Evolutionary conservation across 2,888 invertebrate species (phyloP).

Genomic region (Pediacus dermestoides): DNA sequence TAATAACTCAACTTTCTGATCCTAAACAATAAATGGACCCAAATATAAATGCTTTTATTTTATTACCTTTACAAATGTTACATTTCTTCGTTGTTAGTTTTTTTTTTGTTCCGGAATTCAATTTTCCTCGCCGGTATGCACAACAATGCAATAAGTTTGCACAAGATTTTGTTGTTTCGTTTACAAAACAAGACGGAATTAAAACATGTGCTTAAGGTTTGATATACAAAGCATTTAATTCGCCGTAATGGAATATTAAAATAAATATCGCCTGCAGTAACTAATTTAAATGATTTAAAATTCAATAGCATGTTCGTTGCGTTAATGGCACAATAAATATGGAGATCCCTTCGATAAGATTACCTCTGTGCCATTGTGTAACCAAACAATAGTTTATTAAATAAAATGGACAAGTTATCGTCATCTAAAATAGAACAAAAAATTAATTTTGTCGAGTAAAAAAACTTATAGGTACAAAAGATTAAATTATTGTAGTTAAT

Average conservation of each 20-base stretch:
- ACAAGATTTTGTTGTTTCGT: slow-evolving; percentile 9
- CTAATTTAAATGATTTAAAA: slow-evolving; percentile 48
- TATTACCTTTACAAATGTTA: slow-evolving; percentile 18
- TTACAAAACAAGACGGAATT: slow-evolving; percentile 1
- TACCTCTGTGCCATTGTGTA: slow-evolving; percentile 40
- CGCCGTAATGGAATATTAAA: slow-evolving; percentile 26
- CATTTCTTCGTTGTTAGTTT: background rate
- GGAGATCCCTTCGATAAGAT: slow-evolving; percentile 46
- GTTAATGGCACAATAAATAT: slow-evolving; percentile 49
- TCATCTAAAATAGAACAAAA: no score
- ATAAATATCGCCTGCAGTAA: slow-evolving; percentile 34
- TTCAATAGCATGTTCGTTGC: slow-evolving; percentile 46
- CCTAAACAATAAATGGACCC: slow-evolving; percentile 22
- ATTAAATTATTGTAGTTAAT: no score
- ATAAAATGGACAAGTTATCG: no score
- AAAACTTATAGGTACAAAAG: no score
- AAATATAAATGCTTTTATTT: slow-evolving; percentile 34
- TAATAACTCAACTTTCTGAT: slow-evolving; percentile 29
- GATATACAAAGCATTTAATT: slow-evolving; percentile 21
- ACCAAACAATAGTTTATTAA: slow-evolving; percentile 36
- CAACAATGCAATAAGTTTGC: background rate
- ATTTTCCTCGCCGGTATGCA: no score
- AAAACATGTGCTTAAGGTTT: slow-evolving; percentile 1
- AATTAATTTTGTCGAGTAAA: no score
- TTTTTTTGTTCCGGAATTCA: no score